Conservation (phyloP, 2,797 vertebrate genomes). For the Arremon aurantiirostris region DNA sequence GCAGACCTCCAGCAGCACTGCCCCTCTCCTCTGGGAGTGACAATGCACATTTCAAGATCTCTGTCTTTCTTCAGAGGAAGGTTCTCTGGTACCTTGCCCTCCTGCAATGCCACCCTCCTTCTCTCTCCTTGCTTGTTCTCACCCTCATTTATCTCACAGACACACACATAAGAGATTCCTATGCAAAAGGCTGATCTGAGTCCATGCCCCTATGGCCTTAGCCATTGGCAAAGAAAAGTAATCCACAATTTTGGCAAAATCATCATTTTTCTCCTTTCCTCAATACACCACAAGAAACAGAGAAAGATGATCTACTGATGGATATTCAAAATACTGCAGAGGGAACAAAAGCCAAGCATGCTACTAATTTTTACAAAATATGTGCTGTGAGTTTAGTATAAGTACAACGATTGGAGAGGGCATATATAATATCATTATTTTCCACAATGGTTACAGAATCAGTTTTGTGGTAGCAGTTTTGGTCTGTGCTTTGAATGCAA, state of each 20-base stretch:
- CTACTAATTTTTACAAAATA: neutral
- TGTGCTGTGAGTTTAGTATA: neutral
- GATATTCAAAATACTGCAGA: neutral
- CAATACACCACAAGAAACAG: neutral
- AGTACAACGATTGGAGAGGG: neutral
- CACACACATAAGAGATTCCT: neutral
- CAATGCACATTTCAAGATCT: neutral
- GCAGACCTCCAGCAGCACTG: neutral
- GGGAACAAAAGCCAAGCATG: neutral
- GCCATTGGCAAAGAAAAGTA: neutral
- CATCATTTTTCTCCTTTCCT: neutral
- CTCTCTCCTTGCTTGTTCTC: neutral
- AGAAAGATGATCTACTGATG: neutral
- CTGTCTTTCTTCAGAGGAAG: neutral
- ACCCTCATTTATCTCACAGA: neutral
- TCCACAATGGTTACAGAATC: neutral
- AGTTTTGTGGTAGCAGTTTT: neutral
- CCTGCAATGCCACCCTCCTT: neutral
- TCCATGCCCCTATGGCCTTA: neutral
- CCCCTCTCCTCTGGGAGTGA: neutral
- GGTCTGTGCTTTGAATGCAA: neutral
- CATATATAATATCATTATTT: neutral
- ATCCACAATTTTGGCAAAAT: neutral
- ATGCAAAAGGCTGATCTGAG: neutral
- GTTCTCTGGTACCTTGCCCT: neutral